Base-by-base conservation (phyloP, 1,140 invertebrate species). In the Bicyclus anynana region DNA sequence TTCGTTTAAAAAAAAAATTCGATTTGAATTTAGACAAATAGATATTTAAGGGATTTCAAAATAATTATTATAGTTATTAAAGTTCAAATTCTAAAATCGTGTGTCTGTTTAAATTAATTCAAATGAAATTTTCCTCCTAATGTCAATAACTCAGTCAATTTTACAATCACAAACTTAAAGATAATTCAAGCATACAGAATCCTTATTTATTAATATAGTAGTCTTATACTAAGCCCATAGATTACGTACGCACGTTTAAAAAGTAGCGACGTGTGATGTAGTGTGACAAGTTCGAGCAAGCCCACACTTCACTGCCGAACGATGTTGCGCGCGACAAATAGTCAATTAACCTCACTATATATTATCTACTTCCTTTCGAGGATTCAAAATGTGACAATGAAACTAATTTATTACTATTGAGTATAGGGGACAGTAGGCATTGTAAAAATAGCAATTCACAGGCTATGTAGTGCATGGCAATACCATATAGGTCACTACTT, bases 211-310 rank as follows among this genome's bases (percentile, higher is more conserved):
- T 63, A 61, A 37, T 49, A 69, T 59, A 49, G 44, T 48, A 47
- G 69, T 69, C 67, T 77, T 69, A 72, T 62, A 62, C 59, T 49
- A 64, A 55, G 37, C 38, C 50, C 47, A 69, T 66, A 74, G 57
- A 80, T 77, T 53, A 69, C 69, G 58, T 67, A 48, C 21, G 35
- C 44, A 42, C 59, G 51, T 67, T 78, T 71, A 80, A 79, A 80
- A 77, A 75, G 72, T 48, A 50, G 56, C 48, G 65, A 71, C 74
- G 38, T 46, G 62, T 84, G 80, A 84, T 74, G 70, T 64, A 83
- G 59, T 70, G 63, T 38, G 76, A 79, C 81, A 82, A 72, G 71
- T 65, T 76, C 72, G 55, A 63, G 62, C 55, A 54, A 53, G 17
- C 49, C 17, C 63, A 69, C 67, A 62, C 61, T 54, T 68, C 59